These are phyloP conservation scores for Cydia splendana DNA, from an alignment of 1,140 invertebrate species.

Conservation along the genomic window DNA sequence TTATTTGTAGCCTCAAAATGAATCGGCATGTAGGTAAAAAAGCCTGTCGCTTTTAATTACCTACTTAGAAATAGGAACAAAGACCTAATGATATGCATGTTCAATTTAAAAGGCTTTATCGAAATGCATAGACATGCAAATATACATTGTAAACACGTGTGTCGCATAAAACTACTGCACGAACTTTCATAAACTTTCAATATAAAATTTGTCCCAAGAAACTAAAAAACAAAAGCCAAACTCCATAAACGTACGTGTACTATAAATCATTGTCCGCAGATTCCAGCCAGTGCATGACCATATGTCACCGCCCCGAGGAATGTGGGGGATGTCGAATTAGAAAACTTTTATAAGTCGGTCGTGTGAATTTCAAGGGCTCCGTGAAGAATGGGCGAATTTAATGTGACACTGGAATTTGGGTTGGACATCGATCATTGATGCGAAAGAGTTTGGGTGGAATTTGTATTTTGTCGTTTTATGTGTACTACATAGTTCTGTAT, in stretches of 20 bases:
- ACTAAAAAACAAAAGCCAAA: background rate
- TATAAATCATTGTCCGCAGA: constrained; percentile 24
- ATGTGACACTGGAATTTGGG: background rate
- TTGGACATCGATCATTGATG: background rate
- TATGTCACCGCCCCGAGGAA: constrained; percentile 16
- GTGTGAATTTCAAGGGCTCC: background rate
- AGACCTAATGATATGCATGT: too few relatives aligned
- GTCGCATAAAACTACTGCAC: background rate
- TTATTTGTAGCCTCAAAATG: too few relatives aligned
- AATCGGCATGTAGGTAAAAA: too few relatives aligned
- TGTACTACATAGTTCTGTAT: too few relatives aligned
- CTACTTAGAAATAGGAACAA: too few relatives aligned
- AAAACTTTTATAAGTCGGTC: constrained; percentile 26
- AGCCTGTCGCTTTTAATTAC: too few relatives aligned
- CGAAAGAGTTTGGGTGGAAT: too few relatives aligned
- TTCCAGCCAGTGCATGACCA: constrained; percentile 16
- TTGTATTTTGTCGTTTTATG: too few relatives aligned
- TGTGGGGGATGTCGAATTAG: constrained; percentile 26
- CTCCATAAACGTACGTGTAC: background rate
- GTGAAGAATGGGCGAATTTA: background rate
- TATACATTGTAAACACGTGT: too few relatives aligned
- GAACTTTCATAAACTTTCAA: background rate
- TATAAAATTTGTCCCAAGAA: background rate
- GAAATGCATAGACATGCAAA: too few relatives aligned
- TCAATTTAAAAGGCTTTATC: too few relatives aligned